phyloP scores from a whole-genome alignment of 1,140 invertebrate species.

The Drosophila obscura region DNA sequence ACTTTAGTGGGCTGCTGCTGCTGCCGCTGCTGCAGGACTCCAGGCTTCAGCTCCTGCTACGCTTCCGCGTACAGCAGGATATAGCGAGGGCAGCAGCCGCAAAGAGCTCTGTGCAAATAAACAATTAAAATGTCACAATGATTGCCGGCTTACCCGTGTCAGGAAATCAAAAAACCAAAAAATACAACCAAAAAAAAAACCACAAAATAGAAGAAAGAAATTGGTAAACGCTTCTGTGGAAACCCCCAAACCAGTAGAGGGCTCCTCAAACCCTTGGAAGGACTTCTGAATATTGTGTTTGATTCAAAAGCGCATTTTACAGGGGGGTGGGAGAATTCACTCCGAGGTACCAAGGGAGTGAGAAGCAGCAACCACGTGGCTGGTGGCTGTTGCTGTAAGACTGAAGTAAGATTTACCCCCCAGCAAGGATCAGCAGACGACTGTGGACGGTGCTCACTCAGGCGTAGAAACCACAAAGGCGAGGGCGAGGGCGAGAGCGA shows the following conservation, averaged over 20 bases:
- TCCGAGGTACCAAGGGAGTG: background rate
- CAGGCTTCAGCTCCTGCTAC: conserved; percentile 8
- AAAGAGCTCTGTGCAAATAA: conserved; percentile 75
- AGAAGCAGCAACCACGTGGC: conserved; percentile 61
- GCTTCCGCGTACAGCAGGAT: conserved; percentile 22
- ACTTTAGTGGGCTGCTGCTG: conserved; percentile 42
- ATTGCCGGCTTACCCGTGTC: conserved; percentile 78
- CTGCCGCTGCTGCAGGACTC: conserved; percentile 23
- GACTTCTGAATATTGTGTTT: conserved; percentile 62
- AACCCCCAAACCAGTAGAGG: too few species aligned
- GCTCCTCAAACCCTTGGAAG: conserved; percentile 53
- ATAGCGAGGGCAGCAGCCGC: conserved; percentile 49
- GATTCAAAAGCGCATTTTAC: conserved; percentile 77
- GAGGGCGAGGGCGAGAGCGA: conserved; percentile 33
- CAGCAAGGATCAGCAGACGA: conserved; percentile 27
- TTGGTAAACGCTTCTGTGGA: conserved; percentile 60
- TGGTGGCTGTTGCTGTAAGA: conserved; percentile 30
- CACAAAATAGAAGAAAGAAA: conserved; percentile 57
- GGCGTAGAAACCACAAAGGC: conserved; percentile 51
- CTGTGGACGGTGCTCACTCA: conserved; percentile 42
- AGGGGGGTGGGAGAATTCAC: background rate
- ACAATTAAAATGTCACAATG: conserved; percentile 84
- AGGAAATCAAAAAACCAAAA: conserved; percentile 77
- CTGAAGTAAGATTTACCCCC: background rate
- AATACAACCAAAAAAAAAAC: conserved; percentile 41